Conservation (phyloP, 92 coral and sea anemone genomes). For the Galaxea fascicularis region DNA sequence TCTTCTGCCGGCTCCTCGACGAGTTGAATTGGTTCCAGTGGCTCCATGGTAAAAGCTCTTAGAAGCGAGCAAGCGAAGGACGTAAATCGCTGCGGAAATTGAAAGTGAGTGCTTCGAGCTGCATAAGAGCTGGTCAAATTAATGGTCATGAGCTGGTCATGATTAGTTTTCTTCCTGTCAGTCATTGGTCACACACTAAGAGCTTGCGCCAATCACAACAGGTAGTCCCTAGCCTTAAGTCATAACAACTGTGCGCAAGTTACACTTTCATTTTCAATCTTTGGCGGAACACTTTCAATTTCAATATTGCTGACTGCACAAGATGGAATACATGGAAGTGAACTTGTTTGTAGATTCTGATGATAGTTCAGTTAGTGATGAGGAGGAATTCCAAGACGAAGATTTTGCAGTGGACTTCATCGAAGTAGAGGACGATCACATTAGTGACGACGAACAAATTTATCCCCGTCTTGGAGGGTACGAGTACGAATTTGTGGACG, state of each 20-base stretch:
- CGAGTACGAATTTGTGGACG: conserved; percentile 51
- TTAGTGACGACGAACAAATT: background rate
- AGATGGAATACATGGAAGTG: background rate
- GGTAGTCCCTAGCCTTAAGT: background rate
- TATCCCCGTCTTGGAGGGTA: conserved; percentile 58
- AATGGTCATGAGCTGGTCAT: no score
- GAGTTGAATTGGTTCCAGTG: background rate
- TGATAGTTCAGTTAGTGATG: background rate
- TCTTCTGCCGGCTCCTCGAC: background rate
- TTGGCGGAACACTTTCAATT: background rate
- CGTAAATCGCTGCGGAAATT: conserved; percentile 5
- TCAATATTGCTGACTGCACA: background rate
- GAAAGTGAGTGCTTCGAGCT: conserved; percentile 18
- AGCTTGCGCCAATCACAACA: background rate
- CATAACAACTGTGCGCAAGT: background rate
- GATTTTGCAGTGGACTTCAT: background rate
- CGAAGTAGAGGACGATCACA: background rate
- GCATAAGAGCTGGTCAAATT: background rate
- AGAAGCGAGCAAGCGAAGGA: background rate
- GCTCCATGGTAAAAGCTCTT: background rate
- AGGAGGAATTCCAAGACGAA: conserved; percentile 27
- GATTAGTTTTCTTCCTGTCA: background rate
- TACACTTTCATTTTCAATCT: background rate
- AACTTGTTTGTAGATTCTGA: background rate
- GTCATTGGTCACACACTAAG: background rate